Percentiles rank a stretch among this genome's conserved stretches.
These are phyloP conservation scores for Notothenia coriiceps DNA, from an alignment of 2,113 vertebrate genomes.

Conservation along the genomic window DNA sequence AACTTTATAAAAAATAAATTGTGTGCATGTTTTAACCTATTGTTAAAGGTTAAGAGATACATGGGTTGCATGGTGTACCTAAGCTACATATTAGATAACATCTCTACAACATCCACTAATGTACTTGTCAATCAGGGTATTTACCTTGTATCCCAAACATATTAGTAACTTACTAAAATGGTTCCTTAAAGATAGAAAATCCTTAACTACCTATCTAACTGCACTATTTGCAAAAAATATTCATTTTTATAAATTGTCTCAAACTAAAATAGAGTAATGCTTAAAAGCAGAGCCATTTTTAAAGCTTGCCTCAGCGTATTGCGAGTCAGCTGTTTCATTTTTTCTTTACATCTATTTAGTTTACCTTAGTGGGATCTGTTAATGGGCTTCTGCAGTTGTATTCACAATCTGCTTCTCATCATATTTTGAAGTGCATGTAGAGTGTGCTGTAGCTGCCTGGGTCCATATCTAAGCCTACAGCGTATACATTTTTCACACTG, in stretches of 20 bases:
- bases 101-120: background rate
- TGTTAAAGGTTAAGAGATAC: too few relatives aligned
- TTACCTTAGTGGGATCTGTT: too few relatives aligned
- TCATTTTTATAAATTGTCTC: background rate
- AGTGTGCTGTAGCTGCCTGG: too few relatives aligned
- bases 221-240: background rate
- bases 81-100: background rate
- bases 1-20: too few relatives aligned
- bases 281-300: background rate
- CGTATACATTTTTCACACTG: too few relatives aligned
- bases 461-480: too few relatives aligned
- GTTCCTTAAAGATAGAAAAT: background rate
- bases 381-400: too few relatives aligned
- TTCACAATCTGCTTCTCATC: too few relatives aligned
- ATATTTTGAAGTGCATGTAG: too few relatives aligned
- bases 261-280: background rate
- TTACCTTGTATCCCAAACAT: conserved; percentile 14
- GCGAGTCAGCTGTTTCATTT: background rate
- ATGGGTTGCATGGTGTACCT: too few relatives aligned
- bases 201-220: background rate
- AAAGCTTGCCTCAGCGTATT: background rate
- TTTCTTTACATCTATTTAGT: too few relatives aligned
- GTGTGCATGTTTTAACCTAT: background rate
- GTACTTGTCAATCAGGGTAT: conserved; percentile 16
- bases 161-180: background rate